A percentile compares a stretch with the other conserved stretches of the same genome.
Conservation (phyloP, 2,797 vertebrate species). For the Thaleichthys pacificus region DNA sequence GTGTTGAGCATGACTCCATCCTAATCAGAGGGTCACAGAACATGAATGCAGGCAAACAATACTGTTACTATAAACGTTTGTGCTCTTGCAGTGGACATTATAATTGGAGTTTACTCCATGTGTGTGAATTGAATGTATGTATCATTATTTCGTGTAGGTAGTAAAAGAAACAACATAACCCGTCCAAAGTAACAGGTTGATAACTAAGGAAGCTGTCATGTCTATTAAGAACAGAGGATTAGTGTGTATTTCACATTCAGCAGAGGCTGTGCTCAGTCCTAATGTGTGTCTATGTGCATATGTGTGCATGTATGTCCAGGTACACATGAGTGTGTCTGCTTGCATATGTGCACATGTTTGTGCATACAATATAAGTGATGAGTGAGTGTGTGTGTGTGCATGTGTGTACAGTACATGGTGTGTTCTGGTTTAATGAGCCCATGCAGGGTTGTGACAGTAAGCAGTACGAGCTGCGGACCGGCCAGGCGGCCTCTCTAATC, state of each 20-base stretch:
- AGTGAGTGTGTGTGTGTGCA: not conserved
- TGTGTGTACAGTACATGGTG: not conserved
- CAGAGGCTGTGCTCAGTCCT: not conserved
- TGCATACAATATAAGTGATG: not conserved
- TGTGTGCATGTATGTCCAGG: not conserved
- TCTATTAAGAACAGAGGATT: not conserved
- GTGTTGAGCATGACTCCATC: not conserved
- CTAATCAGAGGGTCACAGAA: not conserved
- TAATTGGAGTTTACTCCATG: not conserved
- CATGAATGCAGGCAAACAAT: not conserved
- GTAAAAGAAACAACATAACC: not conserved
- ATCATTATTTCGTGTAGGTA: not conserved
- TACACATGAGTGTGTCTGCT: not conserved
- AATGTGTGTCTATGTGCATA: not conserved
- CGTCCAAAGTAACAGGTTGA: too few relatives aligned
- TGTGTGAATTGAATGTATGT: not conserved
- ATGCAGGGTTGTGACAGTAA: slow-evolving; percentile 84
- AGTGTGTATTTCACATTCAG: not conserved
- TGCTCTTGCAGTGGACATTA: not conserved
- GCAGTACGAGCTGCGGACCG: slow-evolving; percentile 78
- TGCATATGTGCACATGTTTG: not conserved
- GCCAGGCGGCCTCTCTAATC: slow-evolving; percentile 84
- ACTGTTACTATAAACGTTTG: not conserved
- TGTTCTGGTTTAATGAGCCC: slow-evolving; percentile 13
- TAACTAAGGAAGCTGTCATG: too few relatives aligned